Conservation (phyloP, 2,888 invertebrate genomes). For the Cantharis flavilabris region DNA sequence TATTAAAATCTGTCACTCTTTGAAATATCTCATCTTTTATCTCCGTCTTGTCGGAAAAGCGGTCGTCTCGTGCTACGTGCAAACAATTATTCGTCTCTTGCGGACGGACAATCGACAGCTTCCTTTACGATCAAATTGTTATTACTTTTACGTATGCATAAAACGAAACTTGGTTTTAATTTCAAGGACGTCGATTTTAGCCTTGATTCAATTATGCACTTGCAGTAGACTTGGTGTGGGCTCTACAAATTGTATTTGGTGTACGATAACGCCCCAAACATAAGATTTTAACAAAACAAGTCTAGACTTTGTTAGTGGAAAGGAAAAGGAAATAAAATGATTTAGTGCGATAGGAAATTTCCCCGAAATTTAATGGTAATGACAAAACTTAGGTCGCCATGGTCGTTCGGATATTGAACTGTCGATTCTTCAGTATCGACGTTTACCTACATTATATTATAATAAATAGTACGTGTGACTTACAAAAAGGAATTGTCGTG, state of each 20-base stretch:
- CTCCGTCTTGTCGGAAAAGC: neutral
- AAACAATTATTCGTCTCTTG: neutral
- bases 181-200: slow-evolving; percentile 26
- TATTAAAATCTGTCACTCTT: neutral
- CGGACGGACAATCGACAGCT: neutral
- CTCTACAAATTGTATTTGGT: slow-evolving; percentile 9
- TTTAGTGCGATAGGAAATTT: neutral
- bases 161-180: slow-evolving; percentile 31
- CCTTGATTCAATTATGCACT: slow-evolving; percentile 35
- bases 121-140: neutral
- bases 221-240: slow-evolving; percentile 19
- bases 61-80: neutral
- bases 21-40: neutral
- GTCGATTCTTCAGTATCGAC: neutral
- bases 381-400: neutral
- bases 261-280: slow-evolving; percentile 6
- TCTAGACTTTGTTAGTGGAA: slow-evolving; percentile 11
- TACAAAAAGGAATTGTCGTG: neutral
- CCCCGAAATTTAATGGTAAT: slow-evolving; percentile 5
- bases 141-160: slow-evolving; percentile 1
- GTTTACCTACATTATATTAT: neutral
- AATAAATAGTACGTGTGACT: neutral
- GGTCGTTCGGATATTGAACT: slow-evolving; percentile 5
- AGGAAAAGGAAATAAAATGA: slow-evolving; percentile 15
- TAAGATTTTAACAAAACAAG: slow-evolving; percentile 10